phyloP scores from a whole-genome alignment of 2,888 invertebrate genomes.

The Nomada flava region DNA sequence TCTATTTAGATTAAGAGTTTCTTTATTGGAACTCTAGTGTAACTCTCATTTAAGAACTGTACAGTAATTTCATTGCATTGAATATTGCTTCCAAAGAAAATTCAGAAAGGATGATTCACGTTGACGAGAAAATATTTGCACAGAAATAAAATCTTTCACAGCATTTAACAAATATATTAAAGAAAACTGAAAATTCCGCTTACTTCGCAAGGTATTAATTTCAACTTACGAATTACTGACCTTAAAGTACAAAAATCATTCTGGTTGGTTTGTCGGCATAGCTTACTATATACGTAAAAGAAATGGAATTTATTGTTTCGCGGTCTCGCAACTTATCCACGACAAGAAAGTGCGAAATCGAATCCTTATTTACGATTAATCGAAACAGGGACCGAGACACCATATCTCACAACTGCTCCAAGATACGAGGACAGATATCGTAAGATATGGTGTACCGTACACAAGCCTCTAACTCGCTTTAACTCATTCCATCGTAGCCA shows the following conservation, averaged over 20 bases:
- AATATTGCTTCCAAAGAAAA: no score
- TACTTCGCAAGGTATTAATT: background rate
- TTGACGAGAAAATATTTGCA: no score
- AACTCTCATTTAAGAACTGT: no score
- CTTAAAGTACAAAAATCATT: background rate
- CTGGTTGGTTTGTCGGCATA: background rate
- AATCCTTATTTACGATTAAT: constrained; percentile 48
- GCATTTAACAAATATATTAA: no score
- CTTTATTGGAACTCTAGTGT: no score
- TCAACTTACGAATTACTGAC: background rate
- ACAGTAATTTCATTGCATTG: no score
- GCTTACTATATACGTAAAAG: background rate
- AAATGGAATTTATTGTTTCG: constrained; percentile 24
- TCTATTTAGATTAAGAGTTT: no score
- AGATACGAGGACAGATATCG: constrained; percentile 57
- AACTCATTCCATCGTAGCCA: constrained; percentile 42
- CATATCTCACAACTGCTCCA: constrained; percentile 40
- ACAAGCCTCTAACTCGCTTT: constrained; percentile 44
- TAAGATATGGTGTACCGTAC: constrained; percentile 51
- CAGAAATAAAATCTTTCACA: no score
- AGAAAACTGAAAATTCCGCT: no score
- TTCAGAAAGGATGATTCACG: no score
- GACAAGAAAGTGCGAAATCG: constrained; percentile 33
- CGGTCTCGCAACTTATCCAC: constrained; percentile 9
- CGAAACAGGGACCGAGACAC: constrained; percentile 37